Conservation (phyloP, 2,113 vertebrate species). For the Chionodraco myersi region DNA sequence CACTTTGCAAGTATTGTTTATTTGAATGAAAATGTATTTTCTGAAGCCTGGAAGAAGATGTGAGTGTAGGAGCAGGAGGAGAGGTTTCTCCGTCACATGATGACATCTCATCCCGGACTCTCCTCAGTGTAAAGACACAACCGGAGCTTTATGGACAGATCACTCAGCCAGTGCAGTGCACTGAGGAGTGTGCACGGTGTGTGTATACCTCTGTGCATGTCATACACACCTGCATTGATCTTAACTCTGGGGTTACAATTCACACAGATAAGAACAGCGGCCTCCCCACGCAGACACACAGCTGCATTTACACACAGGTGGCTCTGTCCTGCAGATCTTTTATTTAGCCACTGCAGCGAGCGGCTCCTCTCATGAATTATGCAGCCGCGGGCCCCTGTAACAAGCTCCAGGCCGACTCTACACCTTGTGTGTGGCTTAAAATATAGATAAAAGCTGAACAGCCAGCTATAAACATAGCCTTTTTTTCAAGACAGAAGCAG, state of each 20-base stretch:
- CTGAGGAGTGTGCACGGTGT: conserved; percentile 30
- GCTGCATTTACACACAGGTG: conserved; percentile 66
- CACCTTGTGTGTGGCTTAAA: conserved; percentile 97
- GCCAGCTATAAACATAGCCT: conserved; percentile 89
- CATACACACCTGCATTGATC: conserved; percentile 74
- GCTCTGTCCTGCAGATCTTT: conserved; percentile 82
- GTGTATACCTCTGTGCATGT: conserved; percentile 38
- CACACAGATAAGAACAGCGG: conserved; percentile 39
- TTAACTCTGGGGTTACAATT: conserved; percentile 48
- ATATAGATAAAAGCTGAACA: conserved; percentile 99
- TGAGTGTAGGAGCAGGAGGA: neutral
- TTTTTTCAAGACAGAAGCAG: conserved; percentile 77
- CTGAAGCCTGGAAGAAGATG: neutral
- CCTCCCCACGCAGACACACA: conserved; percentile 48
- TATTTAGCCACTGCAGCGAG: conserved; percentile 86
- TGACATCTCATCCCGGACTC: conserved; percentile 12
- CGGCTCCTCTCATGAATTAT: conserved; percentile 92
- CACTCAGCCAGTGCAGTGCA: conserved; percentile 6
- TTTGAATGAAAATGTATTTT: neutral
- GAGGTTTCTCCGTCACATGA: neutral
- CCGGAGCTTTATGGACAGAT: conserved; percentile 44
- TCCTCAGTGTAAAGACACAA: conserved; percentile 39
- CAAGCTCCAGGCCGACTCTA: conserved; percentile 92
- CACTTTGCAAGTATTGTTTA: neutral
- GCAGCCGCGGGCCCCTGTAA: conserved; percentile 89